Evolutionary conservation across 2,113 vertebrate genomes (phyloP), one percentile per base, ranked within the genome.

Genomic region (Protobothrops flavoviridis): DNA sequence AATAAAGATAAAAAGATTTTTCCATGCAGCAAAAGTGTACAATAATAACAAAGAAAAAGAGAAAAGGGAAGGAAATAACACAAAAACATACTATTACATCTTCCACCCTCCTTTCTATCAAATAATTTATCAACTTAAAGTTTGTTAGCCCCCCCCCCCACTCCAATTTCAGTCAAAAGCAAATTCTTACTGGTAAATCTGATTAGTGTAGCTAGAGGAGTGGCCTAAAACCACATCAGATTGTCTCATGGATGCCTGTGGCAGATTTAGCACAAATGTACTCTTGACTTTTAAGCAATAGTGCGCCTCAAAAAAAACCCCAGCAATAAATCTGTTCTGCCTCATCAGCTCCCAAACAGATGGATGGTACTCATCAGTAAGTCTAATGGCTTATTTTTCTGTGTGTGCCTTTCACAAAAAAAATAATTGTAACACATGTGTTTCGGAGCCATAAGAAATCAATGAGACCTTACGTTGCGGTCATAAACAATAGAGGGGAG

Each of bases 341-440:
- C 94, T 95, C 96, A 91, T 94, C 12, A 92, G 59, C 94, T 96
- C 95, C 95, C 94, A 94, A 96, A 95, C 97, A 97, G 96, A 97
- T 96, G 94, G 94, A 90, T 94, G 95, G 94, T 92, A 89, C 59
- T 94, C 94, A 61, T 93, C 94, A 97, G 90, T 87, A 92, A 13
- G 93, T 93, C 93, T 45, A 26, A 94, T 88, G 92, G 96, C 89
- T 96, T 95, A 90, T 95, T 88, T 94, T 95, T 45, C 50, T 87
- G 0, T 59, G 29, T 13, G 0, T 90, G 3, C 0, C 5, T 92
- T 89, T 95, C 96, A 94, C 94, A 95, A 92, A 91, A 92, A 91
- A 92, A 95, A 74, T 29, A 90, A 95, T 92, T 91, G 91, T 90
- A 90, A 74, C 12, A 89, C 56, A 45, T 52, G 23, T 92, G 64